Conservation (phyloP, 1,140 invertebrate genomes). For the Phortica variegata region DNA sequence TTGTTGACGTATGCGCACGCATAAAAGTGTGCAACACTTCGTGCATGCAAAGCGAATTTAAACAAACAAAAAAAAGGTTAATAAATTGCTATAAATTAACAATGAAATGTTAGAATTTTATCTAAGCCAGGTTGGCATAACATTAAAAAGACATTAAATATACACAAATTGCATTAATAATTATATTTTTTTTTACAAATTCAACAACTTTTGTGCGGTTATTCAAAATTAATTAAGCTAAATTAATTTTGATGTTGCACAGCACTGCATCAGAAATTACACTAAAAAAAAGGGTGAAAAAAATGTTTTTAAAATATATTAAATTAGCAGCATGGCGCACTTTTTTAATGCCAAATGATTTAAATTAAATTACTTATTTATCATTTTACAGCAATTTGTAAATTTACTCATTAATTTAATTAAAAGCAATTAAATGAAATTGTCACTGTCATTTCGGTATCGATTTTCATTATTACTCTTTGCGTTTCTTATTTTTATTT, state of each 20-base stretch:
- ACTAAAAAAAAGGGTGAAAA: conserved; percentile 30
- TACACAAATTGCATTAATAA: not conserved
- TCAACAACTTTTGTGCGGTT: conserved; percentile 12
- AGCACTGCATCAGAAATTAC: conserved; percentile 41
- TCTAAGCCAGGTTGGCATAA: no score
- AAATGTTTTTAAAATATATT: conserved; percentile 3
- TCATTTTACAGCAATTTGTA: conserved; percentile 54
- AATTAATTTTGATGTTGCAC: conserved; percentile 38
- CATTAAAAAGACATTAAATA: no score
- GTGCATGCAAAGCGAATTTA: no score
- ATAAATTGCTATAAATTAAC: no score
- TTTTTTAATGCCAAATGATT: conserved; percentile 12
- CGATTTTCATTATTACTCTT: conserved; percentile 32
- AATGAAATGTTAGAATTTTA: no score
- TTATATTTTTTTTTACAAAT: not conserved
- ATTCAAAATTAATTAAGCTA: conserved; percentile 42
- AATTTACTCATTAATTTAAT: conserved; percentile 55
- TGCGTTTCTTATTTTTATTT: no score
- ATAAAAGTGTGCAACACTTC: no score
- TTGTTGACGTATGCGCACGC: no score
- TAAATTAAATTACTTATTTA: conserved; percentile 54
- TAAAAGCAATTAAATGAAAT: conserved; percentile 55
- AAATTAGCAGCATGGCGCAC: not conserved
- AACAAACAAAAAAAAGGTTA: no score
- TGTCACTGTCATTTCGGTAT: conserved; percentile 54